Evolutionary conservation across 2,113 vertebrate species (phyloP).

Genomic region (Tragelaphus scriptus): DNA sequence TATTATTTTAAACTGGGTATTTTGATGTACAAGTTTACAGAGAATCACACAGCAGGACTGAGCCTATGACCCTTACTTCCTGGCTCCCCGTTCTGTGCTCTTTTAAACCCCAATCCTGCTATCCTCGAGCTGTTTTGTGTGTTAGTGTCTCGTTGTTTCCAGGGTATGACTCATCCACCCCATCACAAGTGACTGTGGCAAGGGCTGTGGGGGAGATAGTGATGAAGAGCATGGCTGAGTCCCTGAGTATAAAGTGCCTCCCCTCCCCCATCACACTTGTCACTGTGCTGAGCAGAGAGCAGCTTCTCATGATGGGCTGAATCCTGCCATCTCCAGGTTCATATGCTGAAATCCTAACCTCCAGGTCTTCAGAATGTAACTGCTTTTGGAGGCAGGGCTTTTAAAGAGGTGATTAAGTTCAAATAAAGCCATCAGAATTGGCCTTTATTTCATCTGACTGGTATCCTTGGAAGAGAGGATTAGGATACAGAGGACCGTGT

Average conservation of each 20-base stretch:
- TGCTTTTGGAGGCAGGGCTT: not conserved
- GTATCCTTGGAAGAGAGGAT: not conserved
- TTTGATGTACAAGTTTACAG: not conserved
- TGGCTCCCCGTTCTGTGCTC: not conserved
- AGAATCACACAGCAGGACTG: not conserved
- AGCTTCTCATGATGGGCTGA: not conserved
- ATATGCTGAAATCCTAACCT: not conserved
- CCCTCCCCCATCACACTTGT: not conserved
- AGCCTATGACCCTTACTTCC: not conserved
- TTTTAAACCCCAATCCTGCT: not conserved
- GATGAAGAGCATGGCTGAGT: not conserved
- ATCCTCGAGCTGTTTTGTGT: too few relatives aligned
- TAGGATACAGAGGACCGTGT: not conserved
- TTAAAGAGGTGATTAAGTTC: not conserved
- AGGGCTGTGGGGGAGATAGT: not conserved
- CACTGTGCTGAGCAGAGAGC: not conserved
- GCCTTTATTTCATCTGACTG: not conserved
- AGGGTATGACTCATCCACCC: not conserved
- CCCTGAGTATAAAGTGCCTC: not conserved
- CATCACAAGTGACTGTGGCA: not conserved
- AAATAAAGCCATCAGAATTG: not conserved
- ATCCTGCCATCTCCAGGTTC: not conserved
- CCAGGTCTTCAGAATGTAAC: not conserved
- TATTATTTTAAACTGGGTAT: not conserved
- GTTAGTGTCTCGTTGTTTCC: accelerated